These are phyloP conservation scores for Artibeus jamaicensis DNA, from an alignment of 2,797 vertebrate species.

Conservation along the genomic window DNA sequence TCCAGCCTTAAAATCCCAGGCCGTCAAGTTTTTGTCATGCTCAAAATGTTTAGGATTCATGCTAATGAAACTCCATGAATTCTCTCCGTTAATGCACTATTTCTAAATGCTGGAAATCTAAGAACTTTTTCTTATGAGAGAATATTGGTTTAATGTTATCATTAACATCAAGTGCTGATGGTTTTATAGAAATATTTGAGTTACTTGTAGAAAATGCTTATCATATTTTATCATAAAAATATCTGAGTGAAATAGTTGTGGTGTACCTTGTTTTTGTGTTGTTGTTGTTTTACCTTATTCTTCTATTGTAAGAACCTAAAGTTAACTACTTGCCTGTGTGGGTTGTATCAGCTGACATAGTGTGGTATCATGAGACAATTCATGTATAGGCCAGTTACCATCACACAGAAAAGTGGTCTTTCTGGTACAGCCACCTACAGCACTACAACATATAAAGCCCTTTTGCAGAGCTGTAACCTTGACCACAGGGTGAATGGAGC, in stretches of 20 bases:
- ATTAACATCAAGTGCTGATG: neutral
- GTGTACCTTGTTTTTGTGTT: neutral
- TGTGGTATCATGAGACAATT: neutral
- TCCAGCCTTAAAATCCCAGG: neutral
- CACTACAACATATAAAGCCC: neutral
- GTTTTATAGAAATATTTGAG: constrained; percentile 7
- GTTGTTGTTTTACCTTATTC: neutral
- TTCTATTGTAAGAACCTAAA: neutral
- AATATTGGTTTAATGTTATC: neutral
- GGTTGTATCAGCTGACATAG: neutral
- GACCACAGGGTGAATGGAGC: neutral
- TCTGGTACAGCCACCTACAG: neutral
- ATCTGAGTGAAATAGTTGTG: neutral
- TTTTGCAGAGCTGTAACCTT: neutral
- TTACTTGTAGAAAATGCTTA: neutral
- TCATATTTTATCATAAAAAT: neutral
- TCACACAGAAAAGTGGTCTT: neutral
- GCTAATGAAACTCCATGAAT: neutral
- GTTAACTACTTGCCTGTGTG: neutral
- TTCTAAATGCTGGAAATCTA: constrained; percentile 5
- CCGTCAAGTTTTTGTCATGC: neutral
- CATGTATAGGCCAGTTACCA: neutral
- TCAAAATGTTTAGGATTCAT: neutral
- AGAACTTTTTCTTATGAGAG: neutral
- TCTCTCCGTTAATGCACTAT: neutral